phyloP scores from a whole-genome alignment of 2,797 vertebrate genomes.

The Mergus octosetaceus region DNA sequence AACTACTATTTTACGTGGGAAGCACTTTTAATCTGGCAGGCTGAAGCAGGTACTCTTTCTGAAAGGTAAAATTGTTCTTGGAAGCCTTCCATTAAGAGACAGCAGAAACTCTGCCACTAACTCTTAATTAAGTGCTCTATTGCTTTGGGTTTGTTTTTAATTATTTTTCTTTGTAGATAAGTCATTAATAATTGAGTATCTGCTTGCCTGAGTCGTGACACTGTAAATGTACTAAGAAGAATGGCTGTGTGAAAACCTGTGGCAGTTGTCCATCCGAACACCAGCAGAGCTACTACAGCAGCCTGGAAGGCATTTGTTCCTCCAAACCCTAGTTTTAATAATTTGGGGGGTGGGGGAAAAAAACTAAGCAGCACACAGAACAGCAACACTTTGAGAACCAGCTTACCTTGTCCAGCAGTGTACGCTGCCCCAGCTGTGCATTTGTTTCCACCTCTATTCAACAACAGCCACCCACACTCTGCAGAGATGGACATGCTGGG shows the following conservation, averaged over 20 bases:
- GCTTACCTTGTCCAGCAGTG: neutral
- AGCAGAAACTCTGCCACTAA: slow-evolving; percentile 42
- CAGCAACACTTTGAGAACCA: neutral
- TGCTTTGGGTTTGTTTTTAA: slow-evolving; percentile 70
- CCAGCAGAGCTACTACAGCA: neutral
- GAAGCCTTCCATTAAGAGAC: slow-evolving; percentile 64
- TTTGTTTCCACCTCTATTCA: neutral
- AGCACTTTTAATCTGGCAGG: slow-evolving; percentile 44
- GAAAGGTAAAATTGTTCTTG: slow-evolving; percentile 60
- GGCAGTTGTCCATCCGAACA: neutral
- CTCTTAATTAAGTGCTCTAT: slow-evolving; percentile 71
- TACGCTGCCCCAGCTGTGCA: rapidly evolving
- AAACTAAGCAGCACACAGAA: neutral
- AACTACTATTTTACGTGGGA: neutral
- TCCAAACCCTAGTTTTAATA: neutral
- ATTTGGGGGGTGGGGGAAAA: neutral
- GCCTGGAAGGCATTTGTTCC: neutral
- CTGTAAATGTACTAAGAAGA: neutral
- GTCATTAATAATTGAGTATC: slow-evolving; percentile 70
- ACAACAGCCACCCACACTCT: neutral
- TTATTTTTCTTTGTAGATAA: slow-evolving; percentile 71
- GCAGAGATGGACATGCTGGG: rapidly evolving
- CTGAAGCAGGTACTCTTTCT: slow-evolving; percentile 46
- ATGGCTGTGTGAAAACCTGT: neutral
- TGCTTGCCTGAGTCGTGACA: slow-evolving; percentile 61